A percentile compares a stretch with the other conserved stretches of the same genome.
These are phyloP conservation scores for Leptopilina boulardi DNA, from an alignment of 1,140 invertebrate species.

Conservation along the genomic window DNA sequence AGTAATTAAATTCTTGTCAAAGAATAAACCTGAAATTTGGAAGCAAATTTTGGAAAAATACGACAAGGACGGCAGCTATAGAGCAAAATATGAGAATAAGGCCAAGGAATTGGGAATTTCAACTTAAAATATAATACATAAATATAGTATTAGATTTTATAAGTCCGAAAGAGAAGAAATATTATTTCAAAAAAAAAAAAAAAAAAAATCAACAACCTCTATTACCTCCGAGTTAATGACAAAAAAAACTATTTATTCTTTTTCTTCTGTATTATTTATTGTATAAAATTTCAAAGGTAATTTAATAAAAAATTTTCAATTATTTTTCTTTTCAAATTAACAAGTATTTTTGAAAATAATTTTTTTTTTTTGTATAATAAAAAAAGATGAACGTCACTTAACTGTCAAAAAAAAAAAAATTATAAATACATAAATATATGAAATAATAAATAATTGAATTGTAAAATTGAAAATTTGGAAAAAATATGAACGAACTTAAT, in stretches of 20 bases:
- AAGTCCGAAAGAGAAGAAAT: not conserved
- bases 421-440: not conserved
- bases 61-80: conserved; percentile 79
- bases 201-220: conserved; percentile 6
- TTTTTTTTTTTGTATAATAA: not conserved
- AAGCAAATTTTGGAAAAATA: conserved; percentile 77
- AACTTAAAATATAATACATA: conserved; percentile 44
- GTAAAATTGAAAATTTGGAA: not conserved
- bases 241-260: conserved; percentile 19
- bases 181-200: no score
- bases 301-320: no score
- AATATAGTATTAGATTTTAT: not conserved
- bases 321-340: no score
- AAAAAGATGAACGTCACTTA: not conserved
- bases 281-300: not conserved
- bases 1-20: conserved; percentile 76
- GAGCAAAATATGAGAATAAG: conserved; percentile 76
- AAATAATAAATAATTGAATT: no score
- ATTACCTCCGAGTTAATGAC: not conserved
- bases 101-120: conserved; percentile 68
- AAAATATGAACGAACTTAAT: conserved; percentile 59
- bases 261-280: not conserved
- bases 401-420: not conserved
- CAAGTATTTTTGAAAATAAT: no score
- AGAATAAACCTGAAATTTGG: conserved; percentile 79